Conservation (phyloP, 2,113 vertebrate species). For the Pavo muticus region DNA sequence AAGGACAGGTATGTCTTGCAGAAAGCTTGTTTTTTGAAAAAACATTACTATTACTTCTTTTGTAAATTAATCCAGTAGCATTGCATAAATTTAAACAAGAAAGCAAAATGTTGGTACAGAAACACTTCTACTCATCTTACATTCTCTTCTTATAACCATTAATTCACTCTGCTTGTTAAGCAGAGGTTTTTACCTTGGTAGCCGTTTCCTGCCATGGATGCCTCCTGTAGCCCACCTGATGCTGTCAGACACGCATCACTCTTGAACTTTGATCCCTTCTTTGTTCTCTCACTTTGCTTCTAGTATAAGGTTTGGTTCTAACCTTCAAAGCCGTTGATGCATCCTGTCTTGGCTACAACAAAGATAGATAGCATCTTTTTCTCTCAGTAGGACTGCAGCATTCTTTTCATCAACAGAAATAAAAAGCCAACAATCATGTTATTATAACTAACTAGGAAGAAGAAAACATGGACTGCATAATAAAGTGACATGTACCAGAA, state of each 20-base stretch:
- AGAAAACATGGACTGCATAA: not conserved
- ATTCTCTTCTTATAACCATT: not conserved
- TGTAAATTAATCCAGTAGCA: not conserved
- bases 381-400: not conserved
- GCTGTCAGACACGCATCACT: not conserved
- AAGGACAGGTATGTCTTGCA: not conserved
- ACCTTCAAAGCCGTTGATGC: constrained; percentile 29
- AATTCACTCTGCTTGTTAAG: not conserved
- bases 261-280: constrained; percentile 32
- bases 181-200: not conserved
- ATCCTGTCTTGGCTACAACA: not conserved
- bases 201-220: not conserved
- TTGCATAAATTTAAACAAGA: not conserved
- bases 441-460: not conserved
- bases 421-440: constrained; percentile 1
- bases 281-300: constrained; percentile 19
- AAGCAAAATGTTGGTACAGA: not conserved
- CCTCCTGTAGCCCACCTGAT: not conserved
- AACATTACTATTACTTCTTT: not conserved
- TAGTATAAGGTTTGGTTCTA: not conserved
- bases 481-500: not conserved
- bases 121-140: not conserved
- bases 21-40: not conserved
- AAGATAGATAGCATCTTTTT: constrained; percentile 14
- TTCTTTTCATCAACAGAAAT: constrained; percentile 53